Percentiles rank a stretch among this genome's conserved stretches.
Conservation (phyloP, 2,888 invertebrate species). For the Melinaea menophilus region DNA sequence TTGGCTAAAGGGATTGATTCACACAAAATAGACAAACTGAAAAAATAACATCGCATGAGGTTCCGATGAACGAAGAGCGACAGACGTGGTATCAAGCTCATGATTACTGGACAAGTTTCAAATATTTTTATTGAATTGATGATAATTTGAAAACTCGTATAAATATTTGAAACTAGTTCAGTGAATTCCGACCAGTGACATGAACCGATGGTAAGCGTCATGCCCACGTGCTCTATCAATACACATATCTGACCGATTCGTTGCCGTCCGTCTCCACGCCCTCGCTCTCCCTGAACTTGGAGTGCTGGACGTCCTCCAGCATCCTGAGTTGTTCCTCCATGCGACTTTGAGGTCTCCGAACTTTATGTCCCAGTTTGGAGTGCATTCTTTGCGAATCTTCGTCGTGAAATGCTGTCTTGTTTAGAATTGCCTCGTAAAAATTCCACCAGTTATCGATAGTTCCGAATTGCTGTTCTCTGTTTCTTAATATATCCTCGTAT, state of each 20-base stretch:
- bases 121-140: constrained; percentile 2
- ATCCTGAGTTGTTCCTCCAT: constrained; percentile 64
- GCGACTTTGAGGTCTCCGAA: constrained; percentile 54
- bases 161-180: not conserved
- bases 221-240: constrained; percentile 39
- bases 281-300: constrained; percentile 59
- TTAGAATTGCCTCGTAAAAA: constrained; percentile 64
- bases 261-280: constrained; percentile 51
- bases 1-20: constrained; percentile 23
- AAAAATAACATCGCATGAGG: constrained; percentile 38
- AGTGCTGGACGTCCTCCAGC: constrained; percentile 60
- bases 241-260: constrained; percentile 65
- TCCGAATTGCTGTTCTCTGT: constrained; percentile 67
- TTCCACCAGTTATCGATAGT: constrained; percentile 73
- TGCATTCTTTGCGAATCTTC: constrained; percentile 53
- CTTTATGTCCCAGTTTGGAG: constrained; percentile 49
- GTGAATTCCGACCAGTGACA: constrained; percentile 3
- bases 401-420: constrained; percentile 48
- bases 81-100: constrained; percentile 6
- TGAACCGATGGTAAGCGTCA: constrained; percentile 33
- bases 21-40: constrained; percentile 32
- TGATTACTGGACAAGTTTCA: constrained; percentile 9
- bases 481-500: constrained; percentile 67
- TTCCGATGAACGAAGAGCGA: constrained; percentile 6
- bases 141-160: not conserved